Base-by-base conservation (phyloP, 1,140 invertebrate species). In the Paraescarpia echinospica region DNA sequence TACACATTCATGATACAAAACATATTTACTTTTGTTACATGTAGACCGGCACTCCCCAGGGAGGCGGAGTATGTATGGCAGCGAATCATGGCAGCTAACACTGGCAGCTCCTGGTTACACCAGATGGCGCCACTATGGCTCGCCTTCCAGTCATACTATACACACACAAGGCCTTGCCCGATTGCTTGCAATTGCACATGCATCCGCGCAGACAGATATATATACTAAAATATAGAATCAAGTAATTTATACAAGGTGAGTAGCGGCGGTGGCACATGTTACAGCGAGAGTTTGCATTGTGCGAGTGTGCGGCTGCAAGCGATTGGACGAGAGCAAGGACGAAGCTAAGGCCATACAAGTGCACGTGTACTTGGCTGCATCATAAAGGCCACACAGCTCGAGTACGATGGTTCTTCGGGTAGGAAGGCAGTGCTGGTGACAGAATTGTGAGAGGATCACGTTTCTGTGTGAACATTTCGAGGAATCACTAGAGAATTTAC, bases 171-270 rank as follows among this genome's bases (percentile, higher is more conserved):
- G 59, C 59, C 59, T 77, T 18, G 59, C 59, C 59, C 27, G 12
- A 4, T 31, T 77, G 59, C 59, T 31, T 77, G 59, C 59, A 77
- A 41, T 77, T 77, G 59, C 59, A 77, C 59, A 77, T 0, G 59
- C 27, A 77, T 77, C 59, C 27, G 59, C 59, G 12, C 41, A 41
- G 59, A 77, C 22, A 77, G 9, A 77, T 77, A 77, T 77, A 77
- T 77, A 77, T 77, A 77, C 59, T 77, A 77, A 77, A 77, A 77
- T 77, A 77, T 77, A 77, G 59, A 77, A 77, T 77, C 59, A 77
- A 77, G 59, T 77, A 77, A 77, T 77, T 77, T 77, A 77, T 77
- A 77, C 59, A 77, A 77, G 22, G 59, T 77, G 59, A 77, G n/a
- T n/a, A n/a, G 59, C 59, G 2, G 59, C 12, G 41, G 59, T 31